phyloP scores from a whole-genome alignment of 2,797 vertebrate species.

The Jordanella pulchra region DNA sequence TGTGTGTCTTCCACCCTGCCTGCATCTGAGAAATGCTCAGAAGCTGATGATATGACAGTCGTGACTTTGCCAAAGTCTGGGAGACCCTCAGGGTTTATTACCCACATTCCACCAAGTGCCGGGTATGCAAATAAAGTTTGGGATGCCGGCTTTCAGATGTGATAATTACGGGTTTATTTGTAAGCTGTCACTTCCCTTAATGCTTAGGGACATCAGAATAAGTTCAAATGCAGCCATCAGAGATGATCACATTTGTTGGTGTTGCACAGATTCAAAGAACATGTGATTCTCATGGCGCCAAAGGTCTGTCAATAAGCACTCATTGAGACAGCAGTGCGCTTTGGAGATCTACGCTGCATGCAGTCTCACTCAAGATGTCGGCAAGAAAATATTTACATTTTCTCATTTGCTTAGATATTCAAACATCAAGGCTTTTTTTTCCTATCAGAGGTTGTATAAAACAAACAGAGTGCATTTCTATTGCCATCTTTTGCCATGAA shows the following conservation, averaged over 20 bases:
- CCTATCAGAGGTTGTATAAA: conserved; percentile 61
- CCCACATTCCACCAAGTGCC: conserved; percentile 75
- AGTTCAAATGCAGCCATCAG: conserved; percentile 83
- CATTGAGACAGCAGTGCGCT: conserved; percentile 80
- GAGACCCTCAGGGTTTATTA: conserved; percentile 79
- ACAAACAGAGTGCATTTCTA: conserved; percentile 67
- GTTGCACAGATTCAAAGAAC: conserved; percentile 79
- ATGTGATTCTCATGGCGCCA: conserved; percentile 74
- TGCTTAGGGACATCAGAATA: conserved; percentile 86
- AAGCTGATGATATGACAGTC: conserved; percentile 78
- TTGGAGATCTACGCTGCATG: conserved; percentile 74
- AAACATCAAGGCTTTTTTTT: conserved; percentile 65
- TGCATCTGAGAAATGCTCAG: conserved; percentile 74
- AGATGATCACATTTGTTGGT: conserved; percentile 82
- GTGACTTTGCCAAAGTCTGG: conserved; percentile 73
- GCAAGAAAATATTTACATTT: conserved; percentile 80
- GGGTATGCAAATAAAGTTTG: conserved; percentile 83
- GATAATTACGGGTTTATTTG: conserved; percentile 89
- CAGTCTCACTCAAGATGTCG: conserved; percentile 73
- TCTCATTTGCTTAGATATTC: conserved; percentile 68
- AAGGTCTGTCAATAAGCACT: conserved; percentile 84
- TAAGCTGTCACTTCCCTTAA: conserved; percentile 87
- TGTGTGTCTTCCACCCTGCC: conserved; percentile 58
- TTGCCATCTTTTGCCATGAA: conserved; percentile 66
- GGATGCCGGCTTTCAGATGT: conserved; percentile 80